Percentiles rank a stretch among this genome's conserved stretches.
Conservation (phyloP, 2,113 vertebrate genomes). For the Ictalurus punctatus region DNA sequence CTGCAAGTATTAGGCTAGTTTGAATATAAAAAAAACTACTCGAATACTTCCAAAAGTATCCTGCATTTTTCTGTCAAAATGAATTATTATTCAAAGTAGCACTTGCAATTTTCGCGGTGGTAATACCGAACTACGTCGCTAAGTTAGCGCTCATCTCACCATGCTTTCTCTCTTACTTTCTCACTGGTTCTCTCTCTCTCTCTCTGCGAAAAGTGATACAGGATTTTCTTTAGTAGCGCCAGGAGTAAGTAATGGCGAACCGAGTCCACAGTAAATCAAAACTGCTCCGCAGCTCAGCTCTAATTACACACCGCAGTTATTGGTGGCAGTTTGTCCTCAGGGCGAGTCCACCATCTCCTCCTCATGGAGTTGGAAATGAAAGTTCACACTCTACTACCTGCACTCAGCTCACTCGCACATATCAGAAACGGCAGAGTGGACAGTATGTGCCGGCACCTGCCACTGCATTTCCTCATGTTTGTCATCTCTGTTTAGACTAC, state of each 20-base stretch:
- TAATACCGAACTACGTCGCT: neutral
- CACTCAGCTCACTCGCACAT: slow-evolving; percentile 21
- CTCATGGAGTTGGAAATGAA: slow-evolving; percentile 33
- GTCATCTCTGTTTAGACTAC: slow-evolving; percentile 12
- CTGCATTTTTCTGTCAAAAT: neutral
- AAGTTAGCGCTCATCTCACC: neutral
- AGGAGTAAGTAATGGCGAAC: slow-evolving; percentile 21
- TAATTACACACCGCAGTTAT: slow-evolving; percentile 43
- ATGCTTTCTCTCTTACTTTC: too few relatives aligned
- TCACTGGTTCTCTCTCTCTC: neutral
- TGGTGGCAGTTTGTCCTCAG: slow-evolving; percentile 29
- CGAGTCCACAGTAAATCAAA: slow-evolving; percentile 43
- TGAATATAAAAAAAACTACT: neutral
- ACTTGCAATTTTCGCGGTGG: neutral
- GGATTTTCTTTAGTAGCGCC: slow-evolving; percentile 17
- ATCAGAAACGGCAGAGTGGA: slow-evolving; percentile 25
- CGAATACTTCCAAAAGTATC: neutral
- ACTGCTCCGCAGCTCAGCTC: slow-evolving; percentile 24
- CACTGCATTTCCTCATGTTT: slow-evolving; percentile 6
- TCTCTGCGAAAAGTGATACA: neutral
- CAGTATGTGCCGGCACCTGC: slow-evolving; percentile 15
- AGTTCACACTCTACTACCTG: slow-evolving; percentile 30
- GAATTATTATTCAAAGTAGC: neutral
- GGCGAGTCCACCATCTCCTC: slow-evolving; percentile 23
- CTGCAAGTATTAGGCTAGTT: neutral